Conservation (phyloP, 2,797 vertebrate species). For the Sus cebifrons region DNA sequence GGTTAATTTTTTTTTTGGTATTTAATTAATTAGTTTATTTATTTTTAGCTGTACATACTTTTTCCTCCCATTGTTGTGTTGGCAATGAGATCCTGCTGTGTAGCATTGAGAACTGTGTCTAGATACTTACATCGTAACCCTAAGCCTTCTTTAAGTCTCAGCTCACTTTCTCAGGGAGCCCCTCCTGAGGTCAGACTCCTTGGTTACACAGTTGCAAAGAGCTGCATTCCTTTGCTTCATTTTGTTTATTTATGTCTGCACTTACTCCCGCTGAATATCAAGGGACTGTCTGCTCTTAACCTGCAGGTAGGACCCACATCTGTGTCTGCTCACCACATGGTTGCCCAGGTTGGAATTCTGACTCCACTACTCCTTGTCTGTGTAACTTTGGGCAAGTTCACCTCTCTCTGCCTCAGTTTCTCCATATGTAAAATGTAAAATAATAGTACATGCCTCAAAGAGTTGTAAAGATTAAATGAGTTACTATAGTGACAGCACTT, state of each 20-base stretch:
- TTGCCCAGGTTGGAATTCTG: too few relatives aligned
- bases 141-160: too few relatives aligned
- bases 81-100: too few relatives aligned
- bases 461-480: not conserved
- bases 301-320: accelerated
- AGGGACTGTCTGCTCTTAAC: accelerated
- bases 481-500: not conserved
- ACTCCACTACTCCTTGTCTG: not conserved
- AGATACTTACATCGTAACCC: too few relatives aligned
- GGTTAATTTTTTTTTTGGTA: too few relatives aligned
- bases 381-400: too few relatives aligned
- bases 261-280: not conserved
- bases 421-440: not conserved
- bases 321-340: not conserved
- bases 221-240: not conserved
- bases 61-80: too few relatives aligned
- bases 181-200: not conserved
- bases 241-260: not conserved
- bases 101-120: too few relatives aligned
- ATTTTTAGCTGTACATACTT: too few relatives aligned
- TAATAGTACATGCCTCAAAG: too few relatives aligned
- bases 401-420: not conserved
- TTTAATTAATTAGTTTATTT: too few relatives aligned
- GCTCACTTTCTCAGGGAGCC: not conserved
- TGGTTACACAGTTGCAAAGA: not conserved